Evolutionary conservation across 1,140 invertebrate genomes (phyloP), one percentile per base, ranked within the genome.

Genomic region (Triops cancriformis): DNA sequence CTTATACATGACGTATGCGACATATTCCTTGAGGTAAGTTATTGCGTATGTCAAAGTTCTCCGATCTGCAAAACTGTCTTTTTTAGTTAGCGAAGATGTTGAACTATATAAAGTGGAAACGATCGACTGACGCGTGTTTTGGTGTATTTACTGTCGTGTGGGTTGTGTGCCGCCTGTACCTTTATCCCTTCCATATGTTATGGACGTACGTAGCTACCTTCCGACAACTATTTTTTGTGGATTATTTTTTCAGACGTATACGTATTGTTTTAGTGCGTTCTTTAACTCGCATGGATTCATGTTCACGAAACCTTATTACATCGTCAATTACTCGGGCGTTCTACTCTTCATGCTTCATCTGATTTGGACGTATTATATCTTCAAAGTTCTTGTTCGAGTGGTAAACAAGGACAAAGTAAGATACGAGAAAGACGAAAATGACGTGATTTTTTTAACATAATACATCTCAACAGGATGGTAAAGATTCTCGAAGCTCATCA

Each of bases 361-460:
- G 10, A 42, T 76, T 42, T 76, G 74, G 74, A 76, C 74, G 27
- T 76, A 76, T 76, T 76, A 43, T 18, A 76, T 76, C 26, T 41
- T 76, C 74, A 76, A 76, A 45, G 74, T 76, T n/a, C 74, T 76
- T 10, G 23, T 43, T n/a, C 28, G 28, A 12, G 74, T 45, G 11
- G 14, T 76, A 3, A 11, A 9, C 23, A 45, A 23, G 11, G 74
- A 28, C 26, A 4, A 76, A 45, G 74, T 76, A 76, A 64, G 14
- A n/a, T 3, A 64, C 10, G 7, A 37, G 31, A 64, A 64, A 23
- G 18, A 64, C 51, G 31, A 7, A 64, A 64, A 3, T 23, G 23
- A 23, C 51, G 51, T 64, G 10, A n/a, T 1, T 64, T 18, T 3
- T 45, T 64, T n/a, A 64, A 6, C 23, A 6, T 64, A n/a, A 23